Base-by-base conservation (phyloP, 2,888 invertebrate genomes). In the Phortica okadai region DNA sequence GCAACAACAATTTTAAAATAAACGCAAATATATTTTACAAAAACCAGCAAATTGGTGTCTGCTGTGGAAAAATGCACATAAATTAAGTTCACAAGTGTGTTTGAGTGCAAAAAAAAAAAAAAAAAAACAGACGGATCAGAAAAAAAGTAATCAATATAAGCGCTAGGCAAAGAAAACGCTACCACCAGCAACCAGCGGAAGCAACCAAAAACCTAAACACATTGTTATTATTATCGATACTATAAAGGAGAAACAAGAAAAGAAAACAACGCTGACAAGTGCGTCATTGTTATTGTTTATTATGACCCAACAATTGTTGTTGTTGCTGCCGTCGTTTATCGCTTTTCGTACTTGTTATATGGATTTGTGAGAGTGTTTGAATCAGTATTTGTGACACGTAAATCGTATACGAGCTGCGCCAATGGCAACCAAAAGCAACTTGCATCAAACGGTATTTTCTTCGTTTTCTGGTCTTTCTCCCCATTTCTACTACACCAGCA, bases 221-320 rank as follows among this genome's bases (percentile, higher is more conserved):
- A 33, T 33, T 33, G 33, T 33, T 33, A 5, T 50, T 50, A 14
- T 50, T 50, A 50, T 50, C 50, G 50, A 50, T 50, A 50, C 8
- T 50, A 50, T 50, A 50, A n/a, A n/a, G 44, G 56, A 50, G 2
- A 62, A 50, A 11, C 64, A 70, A 66, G 70, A 67, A 33, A 73
- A 74, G 25, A 74, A 74, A 41, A 70, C 64, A 75, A 70, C 50
- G 41, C 77, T 75, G 78, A 84, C 84, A 85, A 86, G 84, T 84
- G 85, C 83, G 85, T 84, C 85, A 84, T 85, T 84, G 79, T 86
- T 83, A 81, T 80, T 83, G 76, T 72, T 21, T 72, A 33, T 72
- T 72, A 70, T 70, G 70, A 50, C 5, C 42, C 70, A 70, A 70
- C 21, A 70, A 72, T 72, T 72, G 25, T 56, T 72, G 25, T 56